Evolutionary conservation across 2,113 vertebrate species (phyloP).

Genomic region (Silurus asotus): DNA sequence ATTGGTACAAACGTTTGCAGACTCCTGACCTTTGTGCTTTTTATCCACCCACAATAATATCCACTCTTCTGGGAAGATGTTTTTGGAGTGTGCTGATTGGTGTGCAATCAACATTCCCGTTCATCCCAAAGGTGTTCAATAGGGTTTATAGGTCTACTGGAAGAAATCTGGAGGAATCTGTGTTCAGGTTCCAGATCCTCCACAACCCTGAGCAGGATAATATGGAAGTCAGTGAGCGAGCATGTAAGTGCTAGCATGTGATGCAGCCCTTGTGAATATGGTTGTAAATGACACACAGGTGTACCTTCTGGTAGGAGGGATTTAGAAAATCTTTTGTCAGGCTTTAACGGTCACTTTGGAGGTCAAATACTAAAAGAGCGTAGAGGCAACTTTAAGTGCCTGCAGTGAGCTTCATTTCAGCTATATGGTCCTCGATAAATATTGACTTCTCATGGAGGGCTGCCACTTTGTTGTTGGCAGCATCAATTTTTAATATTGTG

Average conservation of each 20-base stretch:
- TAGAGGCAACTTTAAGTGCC: not conserved
- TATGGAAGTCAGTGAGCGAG: too few relatives aligned
- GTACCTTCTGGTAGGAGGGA: not conserved
- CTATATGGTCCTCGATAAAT: not conserved
- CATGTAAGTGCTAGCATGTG: not conserved
- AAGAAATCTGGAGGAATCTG: too few relatives aligned
- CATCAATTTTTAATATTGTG: not conserved
- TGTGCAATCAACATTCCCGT: too few relatives aligned
- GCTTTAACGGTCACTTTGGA: not conserved
- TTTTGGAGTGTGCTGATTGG: too few relatives aligned
- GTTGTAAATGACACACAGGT: not conserved
- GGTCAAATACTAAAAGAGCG: not conserved
- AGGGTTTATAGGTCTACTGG: too few relatives aligned
- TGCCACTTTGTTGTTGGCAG: not conserved
- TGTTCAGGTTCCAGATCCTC: not conserved
- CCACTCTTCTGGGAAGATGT: too few relatives aligned
- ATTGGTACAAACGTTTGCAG: too few relatives aligned
- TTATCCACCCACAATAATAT: too few relatives aligned
- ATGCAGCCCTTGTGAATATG: not conserved
- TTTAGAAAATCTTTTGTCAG: not conserved
- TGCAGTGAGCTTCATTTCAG: not conserved
- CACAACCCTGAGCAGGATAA: not conserved
- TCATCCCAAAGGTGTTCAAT: too few relatives aligned
- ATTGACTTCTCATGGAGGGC: not conserved
- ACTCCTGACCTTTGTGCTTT: too few relatives aligned